Evolutionary conservation across 2,113 vertebrate species (phyloP).

Genomic region (Psilopsiagon aymara): DNA sequence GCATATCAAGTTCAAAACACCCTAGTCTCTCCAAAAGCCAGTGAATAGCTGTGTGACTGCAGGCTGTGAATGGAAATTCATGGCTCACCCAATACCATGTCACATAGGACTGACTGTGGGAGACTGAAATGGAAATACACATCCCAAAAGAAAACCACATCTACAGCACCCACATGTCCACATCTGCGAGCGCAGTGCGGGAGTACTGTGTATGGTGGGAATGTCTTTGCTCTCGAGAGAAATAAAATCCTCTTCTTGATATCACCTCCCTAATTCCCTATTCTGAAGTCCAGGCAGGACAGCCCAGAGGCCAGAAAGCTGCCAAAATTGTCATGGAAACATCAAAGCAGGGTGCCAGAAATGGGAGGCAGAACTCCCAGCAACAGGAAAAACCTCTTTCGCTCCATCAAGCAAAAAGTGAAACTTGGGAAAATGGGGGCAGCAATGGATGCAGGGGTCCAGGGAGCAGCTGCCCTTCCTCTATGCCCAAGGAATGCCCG

Average conservation of each 20-base stretch:
- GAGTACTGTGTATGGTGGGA: not conserved
- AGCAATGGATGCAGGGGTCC: not conserved
- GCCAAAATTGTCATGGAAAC: slow-evolving; percentile 23
- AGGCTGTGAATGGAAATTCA: not conserved
- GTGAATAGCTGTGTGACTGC: not conserved
- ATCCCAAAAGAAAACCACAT: not conserved
- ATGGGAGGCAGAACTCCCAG: not conserved
- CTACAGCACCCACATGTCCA: not conserved
- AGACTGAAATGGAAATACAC: not conserved
- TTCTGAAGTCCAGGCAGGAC: slow-evolving; percentile 7
- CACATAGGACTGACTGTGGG: not conserved
- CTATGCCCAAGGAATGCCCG: not conserved
- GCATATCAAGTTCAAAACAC: not conserved
- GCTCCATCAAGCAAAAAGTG: not conserved
- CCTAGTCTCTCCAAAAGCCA: not conserved
- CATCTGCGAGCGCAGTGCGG: not conserved
- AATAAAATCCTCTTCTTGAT: not conserved
- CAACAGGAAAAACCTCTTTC: not conserved
- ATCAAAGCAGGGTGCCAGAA: not conserved
- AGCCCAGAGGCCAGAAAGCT: slow-evolving; percentile 16
- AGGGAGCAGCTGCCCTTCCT: not conserved
- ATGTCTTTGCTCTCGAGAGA: not conserved
- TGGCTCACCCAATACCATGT: not conserved
- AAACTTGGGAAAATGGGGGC: not conserved
- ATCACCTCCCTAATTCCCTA: not conserved